phyloP scores from a whole-genome alignment of 2,888 invertebrate genomes.

The Drosophila sordidula region DNA sequence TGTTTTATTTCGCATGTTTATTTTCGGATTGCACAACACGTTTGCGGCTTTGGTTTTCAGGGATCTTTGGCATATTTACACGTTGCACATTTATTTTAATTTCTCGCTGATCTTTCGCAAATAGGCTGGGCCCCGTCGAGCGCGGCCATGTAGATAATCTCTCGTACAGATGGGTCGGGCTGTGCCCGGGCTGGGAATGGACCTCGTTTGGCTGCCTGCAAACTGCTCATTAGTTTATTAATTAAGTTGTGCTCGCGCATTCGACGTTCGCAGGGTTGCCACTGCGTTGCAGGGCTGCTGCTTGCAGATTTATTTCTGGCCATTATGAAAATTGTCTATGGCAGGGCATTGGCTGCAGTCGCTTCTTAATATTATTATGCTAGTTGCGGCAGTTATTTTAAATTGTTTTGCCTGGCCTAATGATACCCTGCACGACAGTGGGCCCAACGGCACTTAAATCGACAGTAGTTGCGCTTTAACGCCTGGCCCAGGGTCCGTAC shows the following conservation, averaged over 20 bases:
- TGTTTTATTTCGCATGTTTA: slow-evolving; percentile 24
- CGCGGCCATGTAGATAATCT: slow-evolving; percentile 64
- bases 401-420: slow-evolving; percentile 78
- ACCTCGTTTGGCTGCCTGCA: slow-evolving; percentile 52
- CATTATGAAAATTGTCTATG: slow-evolving; percentile 78
- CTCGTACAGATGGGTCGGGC: slow-evolving; percentile 26
- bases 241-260: slow-evolving; percentile 71
- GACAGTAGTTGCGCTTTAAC: slow-evolving; percentile 75
- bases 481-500: slow-evolving; percentile 45
- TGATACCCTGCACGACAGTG: slow-evolving; percentile 68
- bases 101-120: slow-evolving; percentile 64
- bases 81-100: slow-evolving; percentile 80
- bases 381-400: slow-evolving; percentile 79
- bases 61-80: slow-evolving; percentile 66
- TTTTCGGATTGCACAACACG: slow-evolving; percentile 36
- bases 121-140: slow-evolving; percentile 46
- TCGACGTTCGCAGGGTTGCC: slow-evolving; percentile 42
- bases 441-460: slow-evolving; percentile 75
- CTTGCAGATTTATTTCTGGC: slow-evolving; percentile 76
- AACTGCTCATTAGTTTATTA: slow-evolving; percentile 81
- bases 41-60: slow-evolving; percentile 33
- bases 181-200: slow-evolving; percentile 12
- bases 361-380: slow-evolving; percentile 75
- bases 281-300: slow-evolving; percentile 16
- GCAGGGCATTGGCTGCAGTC: slow-evolving; percentile 25